Base-by-base conservation (phyloP, 2,797 vertebrate genomes). In the Limnodromus scolopaceus region DNA sequence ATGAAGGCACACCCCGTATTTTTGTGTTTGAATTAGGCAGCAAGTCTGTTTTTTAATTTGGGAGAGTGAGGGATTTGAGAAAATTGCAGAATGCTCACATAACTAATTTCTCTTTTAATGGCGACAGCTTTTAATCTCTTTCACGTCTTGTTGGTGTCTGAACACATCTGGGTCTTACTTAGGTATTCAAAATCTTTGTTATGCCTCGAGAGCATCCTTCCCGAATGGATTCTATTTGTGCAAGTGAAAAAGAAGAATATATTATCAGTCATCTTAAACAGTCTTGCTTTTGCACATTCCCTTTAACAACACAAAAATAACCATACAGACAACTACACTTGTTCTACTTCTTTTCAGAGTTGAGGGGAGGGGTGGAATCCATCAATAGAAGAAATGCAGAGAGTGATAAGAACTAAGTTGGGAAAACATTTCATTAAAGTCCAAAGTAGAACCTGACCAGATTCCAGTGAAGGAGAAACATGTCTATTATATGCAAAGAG, bases 101-200 rank as follows among this genome's bases (percentile, higher is more conserved):
- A 95, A 81, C 43, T 95, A 85, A 93, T 85, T 91, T 84, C 20
- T 74, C 54, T 88, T 96, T 94, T 91, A 92, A 92, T 91, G 24
- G 74, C 28, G 2, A 71, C 46, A 72, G 7, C n/a, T 93, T 93
- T 96, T 96, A 92, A 91, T 96, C 84, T 94, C 65, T 86, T 96
- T 77, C 65, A 64, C 2, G 1, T 95, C 77, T 92, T 87, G 23
- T 70, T 65, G 89, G 24, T 93, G 41, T 92, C 63, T 84, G 45
- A 87, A 51, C 70, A 79, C 69, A 95, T 95, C 79, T 81, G 53
- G 51, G 30, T 82, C 39, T 86, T 87, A 77, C 45, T 88, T 90
- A 69, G 49, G 13, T 74, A 57, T 84, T 91, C 89, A 74, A 68
- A 72, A 72, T 92, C 65, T 79, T 70, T 80, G 27, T 83, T 92